A percentile compares a stretch with the other conserved stretches of the same genome.
Evolutionary conservation across 2,888 invertebrate genomes (phyloP).

Genomic region (Megastigmus dorsalis): DNA sequence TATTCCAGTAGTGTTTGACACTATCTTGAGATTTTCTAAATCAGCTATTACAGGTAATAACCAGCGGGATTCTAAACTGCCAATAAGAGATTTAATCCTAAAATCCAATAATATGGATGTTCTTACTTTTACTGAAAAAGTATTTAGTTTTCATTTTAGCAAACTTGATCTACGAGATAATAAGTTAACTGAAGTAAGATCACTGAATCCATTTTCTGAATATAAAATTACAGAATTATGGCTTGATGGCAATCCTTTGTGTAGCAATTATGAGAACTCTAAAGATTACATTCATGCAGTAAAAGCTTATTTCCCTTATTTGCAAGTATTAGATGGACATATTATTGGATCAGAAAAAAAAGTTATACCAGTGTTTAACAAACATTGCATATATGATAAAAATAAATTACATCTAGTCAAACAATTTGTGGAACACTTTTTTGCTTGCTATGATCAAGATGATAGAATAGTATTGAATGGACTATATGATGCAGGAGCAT

Average conservation of each 20-base stretch:
- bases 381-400: constrained; percentile 64
- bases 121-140: constrained; percentile 64
- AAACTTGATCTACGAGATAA: constrained; percentile 69
- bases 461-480: constrained; percentile 69
- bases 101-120: constrained; percentile 63
- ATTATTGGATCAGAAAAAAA: constrained; percentile 65
- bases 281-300: constrained; percentile 68
- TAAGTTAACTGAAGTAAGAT: constrained; percentile 62
- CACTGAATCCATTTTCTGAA: constrained; percentile 66
- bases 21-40: constrained; percentile 63
- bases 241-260: constrained; percentile 72
- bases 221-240: constrained; percentile 69
- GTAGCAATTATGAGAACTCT: constrained; percentile 60
- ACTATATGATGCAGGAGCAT: constrained; percentile 67
- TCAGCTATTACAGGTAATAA: constrained; percentile 46
- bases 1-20: constrained; percentile 63
- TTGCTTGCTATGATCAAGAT: constrained; percentile 69
- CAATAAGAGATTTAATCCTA: constrained; percentile 67
- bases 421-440: constrained; percentile 70
- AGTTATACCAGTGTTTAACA: constrained; percentile 60
- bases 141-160: constrained; percentile 64
- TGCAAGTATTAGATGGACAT: constrained; percentile 69
- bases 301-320: constrained; percentile 65
- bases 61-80: constrained; percentile 60
- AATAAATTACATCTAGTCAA: constrained; percentile 63